Evolutionary conservation across 2,888 invertebrate species (phyloP).

Genomic region (Eupithecia vulgata): DNA sequence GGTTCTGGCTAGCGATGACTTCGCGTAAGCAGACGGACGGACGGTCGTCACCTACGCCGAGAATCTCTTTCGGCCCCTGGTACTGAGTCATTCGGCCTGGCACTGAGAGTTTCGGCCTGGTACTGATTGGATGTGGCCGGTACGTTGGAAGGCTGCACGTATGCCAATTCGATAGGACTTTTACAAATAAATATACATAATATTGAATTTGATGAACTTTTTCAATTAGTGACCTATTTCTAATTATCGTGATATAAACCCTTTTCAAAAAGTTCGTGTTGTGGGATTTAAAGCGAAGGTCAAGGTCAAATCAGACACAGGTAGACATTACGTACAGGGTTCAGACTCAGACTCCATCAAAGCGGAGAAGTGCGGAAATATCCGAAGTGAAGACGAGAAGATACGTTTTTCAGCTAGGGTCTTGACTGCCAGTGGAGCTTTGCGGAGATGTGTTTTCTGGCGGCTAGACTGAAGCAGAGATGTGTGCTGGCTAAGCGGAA

Average conservation of each 20-base stretch:
- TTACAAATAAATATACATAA: background rate
- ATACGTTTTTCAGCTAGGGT: too few relatives aligned
- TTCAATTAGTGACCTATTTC: background rate
- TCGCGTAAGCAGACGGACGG: conserved; percentile 60
- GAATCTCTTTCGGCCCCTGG: conserved; percentile 84
- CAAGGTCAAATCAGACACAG: too few relatives aligned
- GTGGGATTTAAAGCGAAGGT: too few relatives aligned
- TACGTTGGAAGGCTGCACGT: conserved; percentile 39
- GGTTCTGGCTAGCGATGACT: conserved; percentile 76
- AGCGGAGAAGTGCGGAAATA: too few relatives aligned
- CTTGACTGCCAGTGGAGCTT: too few relatives aligned
- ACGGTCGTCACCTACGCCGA: conserved; percentile 72
- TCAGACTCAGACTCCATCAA: too few relatives aligned
- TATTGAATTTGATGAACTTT: background rate
- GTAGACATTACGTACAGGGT: too few relatives aligned
- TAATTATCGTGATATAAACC: background rate
- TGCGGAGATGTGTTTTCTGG: too few relatives aligned
- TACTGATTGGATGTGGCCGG: conserved; percentile 49
- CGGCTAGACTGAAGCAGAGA: too few relatives aligned
- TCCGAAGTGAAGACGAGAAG: too few relatives aligned
- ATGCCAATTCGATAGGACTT: conserved; percentile 5
- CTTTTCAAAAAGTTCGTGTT: too few relatives aligned
- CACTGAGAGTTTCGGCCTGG: background rate
- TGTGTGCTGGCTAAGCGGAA: too few relatives aligned
- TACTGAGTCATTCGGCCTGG: conserved; percentile 54